Base-by-base conservation (phyloP, 2,888 invertebrate genomes). In the Platypus cylindrus region DNA sequence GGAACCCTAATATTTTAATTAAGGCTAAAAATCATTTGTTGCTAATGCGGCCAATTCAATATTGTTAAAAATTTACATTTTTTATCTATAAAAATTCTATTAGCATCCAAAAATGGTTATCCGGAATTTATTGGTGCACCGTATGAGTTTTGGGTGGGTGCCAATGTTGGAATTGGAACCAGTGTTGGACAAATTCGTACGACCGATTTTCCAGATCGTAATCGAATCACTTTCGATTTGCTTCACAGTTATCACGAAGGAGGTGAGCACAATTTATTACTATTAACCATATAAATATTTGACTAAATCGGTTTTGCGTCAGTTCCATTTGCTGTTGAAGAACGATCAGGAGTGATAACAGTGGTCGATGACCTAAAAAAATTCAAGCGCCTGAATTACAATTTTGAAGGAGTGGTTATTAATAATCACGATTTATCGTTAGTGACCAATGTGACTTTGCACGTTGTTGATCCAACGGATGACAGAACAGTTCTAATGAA, bases 261-360 rank as follows among this genome's bases (percentile, higher is more conserved):
- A 63, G 86, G 85, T 72, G 57, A 32, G 26, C 28, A n/a, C 2
- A 5, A 5, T 9, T 23, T 3, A 9, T 20, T 20, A 9, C 20
- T 7, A 20, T 20, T 20, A 20, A 20, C 5, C 20, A 20, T 9
- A 20, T 20, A 9, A 20, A 7, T 20, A 7, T 20, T 20, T 7
- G 9, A 20, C 20, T 20, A 20, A 20, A 7, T 20, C 12, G 5
- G 14, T 26, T 30, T 39, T 37, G 36, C 67, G 65, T 9, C 60
- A 81, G 87, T 87, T n/a, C 90, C 90, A 3, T 89, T 90, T 60
- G 87, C 84, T 3, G 84, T 90, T 15, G 89, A 89, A 63, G 86
- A 89, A 56, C 68, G 77, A 40, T 82, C 85, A 1, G 90, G 90
- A 3, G 82, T 84, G 1, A 85, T 90, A 29, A 86, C 85, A 2